Percentiles rank a stretch among this genome's conserved stretches.
Conservation (phyloP, 2,888 invertebrate species). For the Steinernema scapterisci region DNA sequence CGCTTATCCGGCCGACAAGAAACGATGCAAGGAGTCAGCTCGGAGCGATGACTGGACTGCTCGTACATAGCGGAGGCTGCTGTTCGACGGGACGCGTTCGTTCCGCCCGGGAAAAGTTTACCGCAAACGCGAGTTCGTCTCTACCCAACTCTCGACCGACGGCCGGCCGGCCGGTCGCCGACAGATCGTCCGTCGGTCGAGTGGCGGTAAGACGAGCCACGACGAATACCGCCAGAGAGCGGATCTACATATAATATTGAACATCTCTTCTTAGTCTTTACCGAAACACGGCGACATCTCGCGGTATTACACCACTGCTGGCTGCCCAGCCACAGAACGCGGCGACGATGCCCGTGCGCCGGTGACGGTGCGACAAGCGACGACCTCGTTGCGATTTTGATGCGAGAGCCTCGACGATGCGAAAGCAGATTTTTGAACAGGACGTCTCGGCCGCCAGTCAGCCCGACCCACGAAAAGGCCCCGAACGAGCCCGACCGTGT, state of each 20-base stretch:
- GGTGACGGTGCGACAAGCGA: not conserved
- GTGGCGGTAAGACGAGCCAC: not conserved
- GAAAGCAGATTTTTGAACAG: constrained; percentile 17
- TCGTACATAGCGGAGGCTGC: constrained; percentile 22
- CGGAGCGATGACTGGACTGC: constrained; percentile 27
- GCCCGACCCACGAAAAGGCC: too few relatives aligned
- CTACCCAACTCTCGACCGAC: not conserved
- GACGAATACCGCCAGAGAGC: not conserved
- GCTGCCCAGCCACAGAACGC: too few relatives aligned
- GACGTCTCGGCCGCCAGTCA: too few relatives aligned
- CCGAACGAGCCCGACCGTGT: not conserved
- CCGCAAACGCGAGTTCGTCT: not conserved
- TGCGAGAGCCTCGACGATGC: not conserved
- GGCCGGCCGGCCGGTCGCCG: not conserved
- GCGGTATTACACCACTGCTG: constrained; percentile 12
- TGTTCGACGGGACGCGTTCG: constrained; percentile 21
- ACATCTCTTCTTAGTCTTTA: constrained; percentile 18
- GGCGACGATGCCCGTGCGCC: too few relatives aligned
- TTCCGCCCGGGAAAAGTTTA: constrained; percentile 21
- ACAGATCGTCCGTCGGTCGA: not conserved
- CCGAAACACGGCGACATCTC: constrained; percentile 17
- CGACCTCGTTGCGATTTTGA: constrained; percentile 27
- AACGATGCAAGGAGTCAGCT: constrained; percentile 16
- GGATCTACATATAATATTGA: constrained; percentile 20
- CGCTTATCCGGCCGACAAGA: constrained; percentile 23